A percentile compares a stretch with the other conserved stretches of the same genome.
These are phyloP conservation scores for Echeneis naucrates DNA, from an alignment of 2,797 vertebrate species.

Conservation along the genomic window DNA sequence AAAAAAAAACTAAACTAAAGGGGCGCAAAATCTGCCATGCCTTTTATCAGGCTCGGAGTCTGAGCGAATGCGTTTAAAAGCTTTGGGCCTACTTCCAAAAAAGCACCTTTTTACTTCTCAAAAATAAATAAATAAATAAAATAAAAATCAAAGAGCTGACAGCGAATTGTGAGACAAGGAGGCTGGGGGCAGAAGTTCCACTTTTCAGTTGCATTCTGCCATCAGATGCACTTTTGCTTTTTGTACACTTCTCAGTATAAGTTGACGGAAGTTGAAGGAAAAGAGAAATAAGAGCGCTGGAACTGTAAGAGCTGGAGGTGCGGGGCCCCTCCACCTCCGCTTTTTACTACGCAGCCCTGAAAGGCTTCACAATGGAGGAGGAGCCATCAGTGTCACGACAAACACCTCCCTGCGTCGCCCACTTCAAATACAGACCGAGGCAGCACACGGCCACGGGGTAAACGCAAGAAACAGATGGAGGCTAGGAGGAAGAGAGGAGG, in stretches of 20 bases:
- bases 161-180: conserved; percentile 59
- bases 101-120: conserved; percentile 58
- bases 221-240: conserved; percentile 65
- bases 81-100: conserved; percentile 68
- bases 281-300: conserved; percentile 16
- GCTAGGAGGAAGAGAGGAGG: conserved; percentile 46
- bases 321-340: too few relatives aligned
- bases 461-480: conserved; percentile 80
- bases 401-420: conserved; percentile 71
- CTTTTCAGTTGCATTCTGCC: conserved; percentile 59
- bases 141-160: conserved; percentile 60
- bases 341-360: conserved; percentile 50
- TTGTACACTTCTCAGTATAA: conserved; percentile 45
- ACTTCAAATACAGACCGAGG: conserved; percentile 72
- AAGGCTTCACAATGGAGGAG: conserved; percentile 55
- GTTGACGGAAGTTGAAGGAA: conserved; percentile 37
- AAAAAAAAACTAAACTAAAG: conserved; percentile 63
- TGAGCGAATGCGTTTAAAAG: conserved; percentile 72
- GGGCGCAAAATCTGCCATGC: conserved; percentile 59
- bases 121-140: conserved; percentile 17
- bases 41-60: conserved; percentile 72
- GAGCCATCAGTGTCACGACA: conserved; percentile 71
- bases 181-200: conserved; percentile 51
- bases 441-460: conserved; percentile 70
- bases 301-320: too few relatives aligned